Base-by-base conservation (phyloP, 1,140 invertebrate genomes). In the Heliconius hermathena region DNA sequence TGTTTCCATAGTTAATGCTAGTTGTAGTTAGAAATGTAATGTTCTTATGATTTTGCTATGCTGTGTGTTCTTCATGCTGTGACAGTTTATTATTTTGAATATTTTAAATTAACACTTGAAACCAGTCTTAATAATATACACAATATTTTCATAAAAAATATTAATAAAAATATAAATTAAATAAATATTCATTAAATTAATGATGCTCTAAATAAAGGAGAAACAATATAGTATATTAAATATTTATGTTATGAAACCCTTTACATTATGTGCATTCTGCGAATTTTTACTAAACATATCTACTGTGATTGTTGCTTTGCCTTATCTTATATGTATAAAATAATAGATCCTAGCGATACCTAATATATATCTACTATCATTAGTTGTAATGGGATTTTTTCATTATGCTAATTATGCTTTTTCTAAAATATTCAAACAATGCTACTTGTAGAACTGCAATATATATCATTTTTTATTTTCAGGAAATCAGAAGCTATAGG, bases 31-130 rank as follows among this genome's bases (percentile, higher is more conserved):
- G 26, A 29, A 66, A 22, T 66, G 11, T 29, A 66, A 22, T 66
- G 26, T 66, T 29, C 11, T 66, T 26, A 29, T 66, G 26, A 29
- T 66, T 66, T 66, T 29, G 60, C 60, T 66, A 26, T 66, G 60
- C 60, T 73, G 16, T 22, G 9, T 74, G 66, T n/a, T 60, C 73
- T 41, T 41, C 57, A 26, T 49, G 77, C 71, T 49, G 72, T 73
- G 71, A n/a, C 71, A 73, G 77, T 66, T 78, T 73, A 52, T 72
- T 57, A 66, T 76, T 76, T 76, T 57, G 57, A 36, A 18, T 66
- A 66, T 22, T 66, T 16, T 29, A 66, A 66, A 26, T 11, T 20
- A 66, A 16, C 22, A 26, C 4, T 1, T n/a, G 9, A 60, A 66
- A 29, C 22, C 54, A 5, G 52, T n/a, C n/a, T 66, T 29, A 66